phyloP scores from a whole-genome alignment of 2,113 vertebrate genomes.

The Ptilorrhoa leucosticta region DNA sequence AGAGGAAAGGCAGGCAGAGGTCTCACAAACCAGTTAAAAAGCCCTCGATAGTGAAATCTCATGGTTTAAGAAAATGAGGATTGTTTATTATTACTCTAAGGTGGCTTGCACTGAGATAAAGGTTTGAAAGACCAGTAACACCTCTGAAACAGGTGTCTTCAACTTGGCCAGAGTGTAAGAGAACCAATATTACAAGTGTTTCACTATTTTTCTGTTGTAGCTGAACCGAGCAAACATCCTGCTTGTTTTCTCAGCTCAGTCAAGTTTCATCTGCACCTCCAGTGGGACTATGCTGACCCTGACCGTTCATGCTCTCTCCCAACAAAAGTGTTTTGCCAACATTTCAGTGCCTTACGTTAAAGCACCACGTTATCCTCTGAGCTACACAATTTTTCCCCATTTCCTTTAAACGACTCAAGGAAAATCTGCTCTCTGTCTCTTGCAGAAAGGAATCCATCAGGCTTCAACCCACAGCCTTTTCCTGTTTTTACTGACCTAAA shows the following conservation, averaged over 20 bases:
- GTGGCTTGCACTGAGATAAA: background rate
- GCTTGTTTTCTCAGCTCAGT: background rate
- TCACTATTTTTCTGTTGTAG: background rate
- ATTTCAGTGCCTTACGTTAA: background rate
- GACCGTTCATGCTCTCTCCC: background rate
- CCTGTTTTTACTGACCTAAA: background rate
- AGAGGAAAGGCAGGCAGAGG: background rate
- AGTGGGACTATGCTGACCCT: background rate
- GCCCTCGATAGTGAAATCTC: background rate
- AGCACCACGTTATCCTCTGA: background rate
- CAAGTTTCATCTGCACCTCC: background rate
- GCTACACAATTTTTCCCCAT: background rate
- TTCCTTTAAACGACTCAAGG: background rate
- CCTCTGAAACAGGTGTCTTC: background rate
- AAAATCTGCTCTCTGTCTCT: background rate
- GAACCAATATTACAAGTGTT: background rate
- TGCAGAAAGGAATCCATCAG: background rate
- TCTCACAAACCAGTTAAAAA: background rate
- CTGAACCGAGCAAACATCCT: background rate
- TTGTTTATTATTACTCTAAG: background rate
- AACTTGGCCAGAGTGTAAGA: background rate
- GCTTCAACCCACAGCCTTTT: background rate
- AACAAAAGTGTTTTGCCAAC: background rate
- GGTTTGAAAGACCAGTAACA: background rate
- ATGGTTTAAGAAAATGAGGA: background rate